Evolutionary conservation across 2,888 invertebrate species (phyloP), one percentile per base, ranked within the genome.

Genomic region (Ophion slaviceki): DNA sequence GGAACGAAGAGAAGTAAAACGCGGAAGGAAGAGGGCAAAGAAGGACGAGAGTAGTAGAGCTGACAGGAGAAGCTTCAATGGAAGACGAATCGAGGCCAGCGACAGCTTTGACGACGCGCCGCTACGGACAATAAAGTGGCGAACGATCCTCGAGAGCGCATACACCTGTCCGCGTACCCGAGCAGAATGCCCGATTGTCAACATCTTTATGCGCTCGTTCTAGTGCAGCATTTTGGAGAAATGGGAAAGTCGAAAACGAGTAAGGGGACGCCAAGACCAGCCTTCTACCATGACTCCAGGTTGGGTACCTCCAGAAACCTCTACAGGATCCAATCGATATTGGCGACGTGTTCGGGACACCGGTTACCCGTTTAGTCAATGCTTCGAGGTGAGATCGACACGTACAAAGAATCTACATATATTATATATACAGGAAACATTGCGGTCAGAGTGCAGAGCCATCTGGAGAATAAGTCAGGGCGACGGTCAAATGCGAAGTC

Each of bases 401-500:
- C 71, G 75, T 79, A 62, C 79, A 28, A 53, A 61, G 36, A 40
- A 81, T 32, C 24, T 61, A 4, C 40, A 62, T 57, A 14, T 32
- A 6, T 57, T 80, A 66, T 71, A 72, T 59, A n/a, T 24, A 47
- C 24, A 14, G 59, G 57, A 53, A 62, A 47, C 28, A 75, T 40
- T 47, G 53, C 45, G 70, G 53, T 79, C 75, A 79, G 67, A 77
- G 72, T 76, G 66, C 82, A 76, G 66, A 82, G 47, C 57, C n/a
- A 40, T 40, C 36, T 70, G 62, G 71, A 80, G n/a, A 57, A 6
- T 40, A 40, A 79, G 53, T 53, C 24, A 61, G 66, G 79, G 75
- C 70, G 78, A 79, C 64, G 85, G 75, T 85, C 81, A 81, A 85
- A 81, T 78, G 78, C 75, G 78, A 70, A 77, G 84, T 77, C 84